Evolutionary conservation across 2,888 invertebrate species (phyloP).

Genomic region (Oeneis ivallda): DNA sequence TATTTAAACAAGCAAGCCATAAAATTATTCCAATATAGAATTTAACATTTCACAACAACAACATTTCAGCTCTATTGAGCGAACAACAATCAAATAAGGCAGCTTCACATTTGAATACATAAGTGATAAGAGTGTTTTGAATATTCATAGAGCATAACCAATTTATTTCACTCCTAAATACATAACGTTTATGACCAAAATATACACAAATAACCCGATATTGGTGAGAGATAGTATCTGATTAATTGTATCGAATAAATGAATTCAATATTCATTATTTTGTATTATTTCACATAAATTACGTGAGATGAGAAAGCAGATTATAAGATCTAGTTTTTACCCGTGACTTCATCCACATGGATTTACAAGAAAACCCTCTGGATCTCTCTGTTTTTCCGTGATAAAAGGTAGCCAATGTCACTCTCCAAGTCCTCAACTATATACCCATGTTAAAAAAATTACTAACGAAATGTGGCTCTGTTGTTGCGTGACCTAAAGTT

Average conservation of each 20-base stretch:
- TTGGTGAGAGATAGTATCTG: not conserved
- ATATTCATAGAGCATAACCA: slow-evolving; percentile 11
- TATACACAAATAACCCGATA: not conserved
- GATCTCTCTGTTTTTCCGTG: too few relatives aligned
- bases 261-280: not conserved
- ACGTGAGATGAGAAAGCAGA: not conserved
- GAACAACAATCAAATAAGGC: slow-evolving; percentile 11
- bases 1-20: not conserved
- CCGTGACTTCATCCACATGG: too few relatives aligned
- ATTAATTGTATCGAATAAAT: not conserved
- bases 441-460: too few relatives aligned
- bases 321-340: not conserved
- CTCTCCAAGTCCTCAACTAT: too few relatives aligned
- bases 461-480: too few relatives aligned
- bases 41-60: slow-evolving; percentile 15
- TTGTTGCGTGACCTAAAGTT: too few relatives aligned
- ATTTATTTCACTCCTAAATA: slow-evolving; percentile 4
- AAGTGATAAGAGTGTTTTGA: slow-evolving; percentile 8
- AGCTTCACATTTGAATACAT: slow-evolving; percentile 15
- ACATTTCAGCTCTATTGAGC: slow-evolving; percentile 13
- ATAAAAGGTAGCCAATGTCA: too few relatives aligned
- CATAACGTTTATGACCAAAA: not conserved
- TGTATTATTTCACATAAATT: not conserved
- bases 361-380: too few relatives aligned
- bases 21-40: slow-evolving; percentile 9